phyloP scores from a whole-genome alignment of 2,888 invertebrate genomes.

The Oeneis ivallda region DNA sequence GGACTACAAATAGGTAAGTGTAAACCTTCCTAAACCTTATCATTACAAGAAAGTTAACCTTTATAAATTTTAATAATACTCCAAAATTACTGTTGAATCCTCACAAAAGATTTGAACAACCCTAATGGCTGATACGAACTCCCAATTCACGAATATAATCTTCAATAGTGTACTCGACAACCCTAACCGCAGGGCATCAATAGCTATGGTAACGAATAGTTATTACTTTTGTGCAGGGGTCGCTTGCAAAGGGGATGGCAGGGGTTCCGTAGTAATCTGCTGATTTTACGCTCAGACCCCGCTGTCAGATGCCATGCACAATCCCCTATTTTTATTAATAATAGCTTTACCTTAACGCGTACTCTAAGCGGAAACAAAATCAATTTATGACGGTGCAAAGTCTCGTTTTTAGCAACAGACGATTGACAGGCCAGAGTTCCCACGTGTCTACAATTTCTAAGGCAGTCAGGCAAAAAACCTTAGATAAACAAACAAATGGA shows the following conservation, averaged over 20 bases:
- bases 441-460: constrained; percentile 24
- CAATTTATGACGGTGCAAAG: constrained; percentile 50
- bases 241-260: constrained; percentile 52
- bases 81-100: constrained; percentile 12
- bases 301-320: constrained; percentile 53
- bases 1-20: not conserved
- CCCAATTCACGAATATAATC: constrained; percentile 39
- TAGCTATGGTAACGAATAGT: constrained; percentile 74
- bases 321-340: constrained; percentile 70
- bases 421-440: constrained; percentile 28
- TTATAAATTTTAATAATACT: constrained; percentile 11
- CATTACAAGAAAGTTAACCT: not conserved
- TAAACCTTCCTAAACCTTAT: not conserved
- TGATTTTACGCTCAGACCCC: constrained; percentile 74
- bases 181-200: constrained; percentile 72
- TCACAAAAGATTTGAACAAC: constrained; percentile 38
- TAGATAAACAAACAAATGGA: no score
- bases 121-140: constrained; percentile 37
- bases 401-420: constrained; percentile 44
- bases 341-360: constrained; percentile 72
- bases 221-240: constrained; percentile 67
- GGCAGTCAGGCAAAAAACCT: not conserved
- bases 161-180: constrained; percentile 54
- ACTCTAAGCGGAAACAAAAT: constrained; percentile 59
- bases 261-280: constrained; percentile 76